These are phyloP conservation scores for Eristalis pertinax DNA, from an alignment of 2,888 invertebrate species.

Conservation along the genomic window DNA sequence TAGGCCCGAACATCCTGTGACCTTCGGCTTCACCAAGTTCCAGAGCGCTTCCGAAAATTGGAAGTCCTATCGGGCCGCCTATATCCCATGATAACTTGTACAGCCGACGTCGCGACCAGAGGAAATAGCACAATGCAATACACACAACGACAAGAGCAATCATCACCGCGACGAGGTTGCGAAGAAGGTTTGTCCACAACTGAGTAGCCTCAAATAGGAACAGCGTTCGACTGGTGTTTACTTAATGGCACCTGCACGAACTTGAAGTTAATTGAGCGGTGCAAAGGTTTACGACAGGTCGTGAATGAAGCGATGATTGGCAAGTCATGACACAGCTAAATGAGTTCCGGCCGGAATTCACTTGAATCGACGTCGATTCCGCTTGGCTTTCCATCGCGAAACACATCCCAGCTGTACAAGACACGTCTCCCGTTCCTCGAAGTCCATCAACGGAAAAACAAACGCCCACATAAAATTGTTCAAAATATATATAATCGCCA, in stretches of 20 bases:
- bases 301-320: background rate
- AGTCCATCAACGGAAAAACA: background rate
- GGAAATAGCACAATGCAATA: background rate
- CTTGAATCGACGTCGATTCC: no score
- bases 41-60: background rate
- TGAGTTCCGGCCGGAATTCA: no score
- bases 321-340: no score
- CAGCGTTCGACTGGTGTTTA: background rate
- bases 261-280: background rate
- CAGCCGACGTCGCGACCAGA: background rate
- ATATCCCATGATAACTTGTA: slow-evolving; percentile 4
- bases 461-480: background rate
- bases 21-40: background rate
- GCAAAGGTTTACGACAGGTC: background rate
- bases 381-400: no score
- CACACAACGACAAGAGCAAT: background rate
- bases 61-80: background rate
- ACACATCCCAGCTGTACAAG: no score
- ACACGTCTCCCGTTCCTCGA: background rate
- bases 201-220: background rate
- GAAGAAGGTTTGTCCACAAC: background rate
- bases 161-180: background rate
- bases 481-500: background rate
- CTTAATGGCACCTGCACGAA: background rate
- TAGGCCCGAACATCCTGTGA: background rate